A percentile compares a stretch with the other conserved stretches of the same genome.
Evolutionary conservation across 2,113 vertebrate genomes (phyloP).

Genomic region (Zosterops lateralis): DNA sequence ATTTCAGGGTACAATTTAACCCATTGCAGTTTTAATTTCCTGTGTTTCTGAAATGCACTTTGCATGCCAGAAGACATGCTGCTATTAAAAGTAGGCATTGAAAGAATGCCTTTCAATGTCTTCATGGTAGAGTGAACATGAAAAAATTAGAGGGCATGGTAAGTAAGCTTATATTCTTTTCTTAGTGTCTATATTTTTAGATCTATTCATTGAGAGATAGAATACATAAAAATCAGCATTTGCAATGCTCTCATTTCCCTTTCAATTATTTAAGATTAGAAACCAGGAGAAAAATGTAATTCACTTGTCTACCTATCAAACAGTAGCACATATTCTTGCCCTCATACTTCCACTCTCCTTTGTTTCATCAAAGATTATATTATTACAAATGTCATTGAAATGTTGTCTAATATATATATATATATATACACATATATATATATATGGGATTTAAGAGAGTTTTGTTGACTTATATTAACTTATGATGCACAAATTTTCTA

Average conservation of each 20-base stretch:
- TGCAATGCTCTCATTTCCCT: neutral
- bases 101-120: neutral
- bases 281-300: neutral
- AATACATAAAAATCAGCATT: neutral
- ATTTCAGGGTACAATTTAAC: slow-evolving; percentile 11
- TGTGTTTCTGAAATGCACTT: neutral
- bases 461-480: neutral
- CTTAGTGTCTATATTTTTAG: neutral
- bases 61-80: neutral
- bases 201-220: neutral
- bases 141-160: neutral
- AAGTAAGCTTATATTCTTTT: neutral
- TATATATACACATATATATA: no score
- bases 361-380: neutral
- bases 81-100: neutral
- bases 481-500: neutral
- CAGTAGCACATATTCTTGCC: neutral
- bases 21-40: neutral
- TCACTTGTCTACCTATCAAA: neutral
- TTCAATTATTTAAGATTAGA: neutral
- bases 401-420: neutral
- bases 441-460: neutral
- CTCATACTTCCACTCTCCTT: neutral
- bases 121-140: neutral
- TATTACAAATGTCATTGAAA: neutral